Base-by-base conservation (phyloP, 2,797 vertebrate genomes). In the Numenius phaeopus region DNA sequence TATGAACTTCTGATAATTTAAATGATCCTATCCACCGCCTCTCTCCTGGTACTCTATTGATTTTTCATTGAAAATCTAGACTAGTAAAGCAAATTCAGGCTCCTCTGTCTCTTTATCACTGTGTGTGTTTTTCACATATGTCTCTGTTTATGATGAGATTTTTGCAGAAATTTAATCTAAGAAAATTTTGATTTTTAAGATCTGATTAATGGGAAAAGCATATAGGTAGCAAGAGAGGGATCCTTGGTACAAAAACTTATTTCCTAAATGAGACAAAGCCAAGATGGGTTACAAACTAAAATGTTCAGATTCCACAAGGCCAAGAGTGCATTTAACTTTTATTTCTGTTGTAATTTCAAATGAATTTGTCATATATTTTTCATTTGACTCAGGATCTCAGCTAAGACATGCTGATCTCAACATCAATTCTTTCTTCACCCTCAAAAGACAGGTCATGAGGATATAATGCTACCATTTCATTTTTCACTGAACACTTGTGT, bases 41-140 rank as follows among this genome's bases (percentile, higher is more conserved):
- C 27, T 65, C 14, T 89, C 40, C 21, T 82, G 21, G 39, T 93
- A 9, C 10, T 88, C 29, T 49, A 57, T 26, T 77, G 62, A 88
- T 95, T 96, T 92, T 83, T 92, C 59, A 86, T 85, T 94, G 89
- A 92, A 50, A 93, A 49, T 87, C 81, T 86, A 90, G 71, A 79
- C 76, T 70, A 62, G n/a, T 76, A 86, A 71, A 96, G 9, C 19
- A 85, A 87, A 90, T 91, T 80, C 20, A 81, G 34, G n/a, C 9
- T 47, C 22, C 7, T 80, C 32, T 75, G 1, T 87, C 27, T 93
- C 24, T 55, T 55, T 82, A 50, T 52, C 4, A 40, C 16, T 87
- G 7, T 37, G 50, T 23, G 3, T 32, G 12, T 52, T 82, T 86
- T 79, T 87, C 42, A 62, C 6, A 17, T 32, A 24, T 39, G 8